These are phyloP conservation scores for Pristionchus maxplancki DNA, from an alignment of 2,888 invertebrate genomes.

Conservation along the genomic window DNA sequence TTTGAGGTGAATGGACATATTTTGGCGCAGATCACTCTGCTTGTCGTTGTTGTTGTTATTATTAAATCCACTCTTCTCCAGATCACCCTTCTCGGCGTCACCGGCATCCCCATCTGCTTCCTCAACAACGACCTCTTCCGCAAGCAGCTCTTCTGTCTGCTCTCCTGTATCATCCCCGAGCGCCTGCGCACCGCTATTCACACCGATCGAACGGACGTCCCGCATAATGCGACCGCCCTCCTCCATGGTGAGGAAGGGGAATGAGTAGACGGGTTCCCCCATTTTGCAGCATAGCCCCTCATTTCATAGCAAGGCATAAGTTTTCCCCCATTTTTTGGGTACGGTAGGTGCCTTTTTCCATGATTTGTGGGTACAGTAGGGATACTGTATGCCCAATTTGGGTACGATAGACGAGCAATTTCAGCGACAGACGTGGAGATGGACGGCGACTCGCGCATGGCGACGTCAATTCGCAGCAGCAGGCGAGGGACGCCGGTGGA, in stretches of 20 bases:
- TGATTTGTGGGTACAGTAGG: too few species aligned
- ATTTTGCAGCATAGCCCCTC: too few species aligned
- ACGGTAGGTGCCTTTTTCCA: too few species aligned
- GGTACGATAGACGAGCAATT: too few species aligned
- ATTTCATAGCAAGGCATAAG: too few species aligned
- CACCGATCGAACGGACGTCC: not conserved
- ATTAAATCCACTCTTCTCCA: too few species aligned
- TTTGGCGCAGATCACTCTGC: slow-evolving; percentile 11
- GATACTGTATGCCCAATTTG: too few species aligned
- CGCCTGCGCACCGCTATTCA: not conserved
- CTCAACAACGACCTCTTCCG: slow-evolving; percentile 52
- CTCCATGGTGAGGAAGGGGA: not conserved
- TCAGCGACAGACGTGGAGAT: slow-evolving; percentile 24
- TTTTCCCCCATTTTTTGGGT: too few species aligned
- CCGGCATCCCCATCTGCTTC: slow-evolving; percentile 49
- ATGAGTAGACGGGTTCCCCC: too few species aligned
- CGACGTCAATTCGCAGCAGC: not conserved
- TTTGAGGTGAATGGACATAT: too few species aligned
- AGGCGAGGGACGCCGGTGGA: slow-evolving; percentile 30
- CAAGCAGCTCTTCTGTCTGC: slow-evolving; percentile 16
- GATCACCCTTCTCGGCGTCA: slow-evolving; percentile 47
- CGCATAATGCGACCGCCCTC: slow-evolving; percentile 2
- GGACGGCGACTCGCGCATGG: slow-evolving; percentile 38
- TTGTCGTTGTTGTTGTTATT: too few species aligned
- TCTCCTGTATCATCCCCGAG: slow-evolving; percentile 26